Evolutionary conservation across 2,113 vertebrate species (phyloP), one percentile per base, ranked within the genome.

Genomic region (Podarcis muralis): DNA sequence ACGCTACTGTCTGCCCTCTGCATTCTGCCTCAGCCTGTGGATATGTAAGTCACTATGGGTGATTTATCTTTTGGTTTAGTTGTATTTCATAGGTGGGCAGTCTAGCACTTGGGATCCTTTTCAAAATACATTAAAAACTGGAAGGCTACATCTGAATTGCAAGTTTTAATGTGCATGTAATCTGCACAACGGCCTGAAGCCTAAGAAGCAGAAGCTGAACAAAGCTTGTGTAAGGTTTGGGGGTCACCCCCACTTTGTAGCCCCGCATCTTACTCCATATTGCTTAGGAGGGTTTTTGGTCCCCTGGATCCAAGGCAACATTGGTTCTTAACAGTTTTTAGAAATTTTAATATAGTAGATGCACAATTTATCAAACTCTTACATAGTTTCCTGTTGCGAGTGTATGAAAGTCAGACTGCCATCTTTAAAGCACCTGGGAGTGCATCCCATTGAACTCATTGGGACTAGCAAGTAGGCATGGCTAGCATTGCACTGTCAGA

Each of bases 1-100:
- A 98, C 95, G 89, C 96, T 99, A 74, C 95, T 99, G 16, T 98
- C 98, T 92, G 98, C 98, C 87, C 97, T 99, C 83, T 98, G 97
- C 80, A 99, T 99, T 89, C 93, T 99, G 43, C 97, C 98, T 2
- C 96, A 98, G 81, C 95, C 97, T 30, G 98, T 98, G 8, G 97
- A 98, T 95, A 97, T 98, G 98, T 99, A 96, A 93, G 98, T 92
- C 62, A 74, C 20, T 75, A 22, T 78, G 75, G 8, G 40, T 68
- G 32, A 15, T n/a, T 13, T 75, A 59, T 3, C 8, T 80, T 85
- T 77, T 83, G 23, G 78, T 57, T 83, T 4, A 53, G 16, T 87
- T 78, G 86, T 87, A 3, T 37, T 72, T 62, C n/a, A 57, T 32
- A 20, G 48, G 8, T 25, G 30, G 59, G 30, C 27, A 43, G 43